Conservation (phyloP, 2,797 vertebrate genomes). For the Tarsius wallacei region DNA sequence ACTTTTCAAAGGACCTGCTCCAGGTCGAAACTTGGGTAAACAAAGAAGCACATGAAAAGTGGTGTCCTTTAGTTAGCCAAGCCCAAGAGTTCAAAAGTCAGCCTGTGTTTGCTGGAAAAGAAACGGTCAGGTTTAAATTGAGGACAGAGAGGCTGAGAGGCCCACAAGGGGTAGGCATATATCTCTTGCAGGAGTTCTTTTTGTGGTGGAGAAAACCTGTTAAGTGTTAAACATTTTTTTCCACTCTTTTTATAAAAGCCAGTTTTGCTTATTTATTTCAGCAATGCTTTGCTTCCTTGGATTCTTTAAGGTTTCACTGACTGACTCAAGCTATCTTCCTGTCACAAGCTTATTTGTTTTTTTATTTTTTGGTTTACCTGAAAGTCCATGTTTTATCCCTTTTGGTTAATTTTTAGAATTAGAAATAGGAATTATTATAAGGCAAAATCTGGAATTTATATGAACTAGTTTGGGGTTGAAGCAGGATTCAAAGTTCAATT, state of each 20-base stretch:
- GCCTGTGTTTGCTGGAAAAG: background rate
- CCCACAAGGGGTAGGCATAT: slow-evolving; percentile 1
- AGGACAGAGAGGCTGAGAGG: slow-evolving; percentile 55
- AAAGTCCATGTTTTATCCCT: slow-evolving; percentile 63
- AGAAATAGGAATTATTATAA: background rate
- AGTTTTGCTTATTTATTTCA: slow-evolving; percentile 63
- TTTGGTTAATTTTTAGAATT: slow-evolving; percentile 34
- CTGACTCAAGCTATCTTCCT: slow-evolving; percentile 68
- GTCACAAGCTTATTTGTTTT: slow-evolving; percentile 36
- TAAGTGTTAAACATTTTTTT: slow-evolving; percentile 58
- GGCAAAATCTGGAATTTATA: background rate
- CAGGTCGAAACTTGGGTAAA: background rate
- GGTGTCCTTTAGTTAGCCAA: slow-evolving; percentile 63
- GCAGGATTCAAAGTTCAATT: background rate
- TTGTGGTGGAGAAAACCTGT: slow-evolving; percentile 55
- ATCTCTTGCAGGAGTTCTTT: slow-evolving; percentile 23
- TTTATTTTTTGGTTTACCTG: background rate
- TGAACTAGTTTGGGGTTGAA: background rate
- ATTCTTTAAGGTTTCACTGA: slow-evolving; percentile 71
- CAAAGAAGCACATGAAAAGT: background rate
- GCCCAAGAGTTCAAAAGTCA: slow-evolving; percentile 67
- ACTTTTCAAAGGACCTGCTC: background rate
- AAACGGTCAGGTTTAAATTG: slow-evolving; percentile 51
- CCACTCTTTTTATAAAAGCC: slow-evolving; percentile 59
- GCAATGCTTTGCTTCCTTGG: slow-evolving; percentile 45